Evolutionary conservation across 1,140 invertebrate genomes (phyloP), one percentile per base, ranked within the genome.

Genomic region (Rhysida immarginata): DNA sequence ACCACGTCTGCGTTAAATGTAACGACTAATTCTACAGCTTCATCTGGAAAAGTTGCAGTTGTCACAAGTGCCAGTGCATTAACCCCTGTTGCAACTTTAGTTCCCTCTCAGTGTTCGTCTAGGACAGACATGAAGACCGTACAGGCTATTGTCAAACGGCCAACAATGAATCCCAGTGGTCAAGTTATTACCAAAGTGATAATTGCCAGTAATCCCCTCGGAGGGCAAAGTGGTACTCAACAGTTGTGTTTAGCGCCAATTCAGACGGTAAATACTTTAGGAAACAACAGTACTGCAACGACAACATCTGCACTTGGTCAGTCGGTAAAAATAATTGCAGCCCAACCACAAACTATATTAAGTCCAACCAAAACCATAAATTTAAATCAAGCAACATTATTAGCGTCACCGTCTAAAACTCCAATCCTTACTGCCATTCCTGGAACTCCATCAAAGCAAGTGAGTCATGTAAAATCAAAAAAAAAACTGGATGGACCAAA

Each of bases 351-450:
- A 23, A 55, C 51, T 2, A 52, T 64, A 23, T 21, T 62, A 20
- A 75, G 69, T 59, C 76, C 79, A 13, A 76, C 78, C 41, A 85
- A 84, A 74, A 69, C 81, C 14, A 79, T 84, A 45, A 83, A 79
- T 11, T 69, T 83, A 46, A 77, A 78, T 55, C 81, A 83, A 66
- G 64, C 27, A 57, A 55, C 49, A 5, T 18, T 51, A 2, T 27
- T 50, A 5, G 21, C 21, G 18, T 53, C 46, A n/a, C 50, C 26
- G 11, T 26, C 14, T 49, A 55, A 58, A n/a, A 64, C 66, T 13
- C 59, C 57, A 43, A 61, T 63, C 27, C 62, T 65, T 49, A 59
- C 59, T 55, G 59, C 67, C 16, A 55, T 63, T 35, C 60, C 62
- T 44, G 61, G 62, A 2, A 63, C 68, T 21, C 65, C 66, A 21